A percentile compares a stretch with the other conserved stretches of the same genome.
Evolutionary conservation across 2,797 vertebrate genomes (phyloP).

Genomic region (Apogon talboti): DNA sequence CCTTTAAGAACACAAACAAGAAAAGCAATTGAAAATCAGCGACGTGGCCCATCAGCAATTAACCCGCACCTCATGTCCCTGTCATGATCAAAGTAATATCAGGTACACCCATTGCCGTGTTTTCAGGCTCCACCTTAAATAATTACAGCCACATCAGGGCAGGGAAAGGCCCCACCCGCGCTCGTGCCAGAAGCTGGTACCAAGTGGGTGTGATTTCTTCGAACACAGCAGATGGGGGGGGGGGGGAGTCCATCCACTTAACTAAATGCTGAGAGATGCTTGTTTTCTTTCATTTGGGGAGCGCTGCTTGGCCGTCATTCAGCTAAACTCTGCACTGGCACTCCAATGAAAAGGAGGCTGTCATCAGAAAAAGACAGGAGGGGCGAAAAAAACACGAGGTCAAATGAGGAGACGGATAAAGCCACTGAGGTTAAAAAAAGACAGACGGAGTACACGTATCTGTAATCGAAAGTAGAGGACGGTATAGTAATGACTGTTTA

Average conservation of each 20-base stretch:
- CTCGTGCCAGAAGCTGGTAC: conserved; percentile 33
- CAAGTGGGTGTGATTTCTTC: conserved; percentile 53
- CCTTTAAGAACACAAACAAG: conserved; percentile 19
- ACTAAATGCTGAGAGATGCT: conserved; percentile 55
- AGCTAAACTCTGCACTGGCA: conserved; percentile 47
- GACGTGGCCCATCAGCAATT: not conserved
- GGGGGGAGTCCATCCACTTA: conserved; percentile 51
- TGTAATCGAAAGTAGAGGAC: not conserved
- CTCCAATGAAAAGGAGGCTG: conserved; percentile 34
- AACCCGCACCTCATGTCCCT: conserved; percentile 14
- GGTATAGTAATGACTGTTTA: too few relatives aligned
- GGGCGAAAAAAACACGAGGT: conserved; percentile 14
- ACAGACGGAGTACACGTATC: not conserved
- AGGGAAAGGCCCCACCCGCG: conserved; percentile 32
- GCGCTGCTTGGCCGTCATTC: conserved; percentile 51
- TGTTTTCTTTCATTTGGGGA: conserved; percentile 35
- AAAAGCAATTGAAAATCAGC: conserved; percentile 19
- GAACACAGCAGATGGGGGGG: conserved; percentile 39
- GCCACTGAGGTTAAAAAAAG: conserved; percentile 6
- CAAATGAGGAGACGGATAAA: conserved; percentile 11
- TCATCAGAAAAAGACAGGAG: conserved; percentile 36
- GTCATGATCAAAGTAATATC: conserved; percentile 11
- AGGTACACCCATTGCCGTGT: not conserved
- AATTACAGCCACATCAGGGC: conserved; percentile 27
- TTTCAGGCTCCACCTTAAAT: conserved; percentile 34